Conservation (phyloP, 2,888 invertebrate genomes). For the Megaustenia siamemsis region DNA sequence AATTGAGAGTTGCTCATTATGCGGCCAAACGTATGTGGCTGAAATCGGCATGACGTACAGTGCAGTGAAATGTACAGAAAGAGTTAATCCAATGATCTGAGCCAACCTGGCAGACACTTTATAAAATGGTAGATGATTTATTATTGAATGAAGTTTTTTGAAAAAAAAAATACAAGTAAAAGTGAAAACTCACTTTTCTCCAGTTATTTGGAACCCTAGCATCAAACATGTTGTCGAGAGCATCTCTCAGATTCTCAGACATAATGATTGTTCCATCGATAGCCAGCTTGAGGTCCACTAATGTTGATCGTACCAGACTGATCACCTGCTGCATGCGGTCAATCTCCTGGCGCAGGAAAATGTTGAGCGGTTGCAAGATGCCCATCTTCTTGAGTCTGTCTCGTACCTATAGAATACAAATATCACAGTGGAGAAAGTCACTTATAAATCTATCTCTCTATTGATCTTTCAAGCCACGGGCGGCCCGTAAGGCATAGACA, state of each 20-base stretch:
- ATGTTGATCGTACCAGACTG: conserved; percentile 87
- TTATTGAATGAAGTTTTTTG: too few relatives aligned
- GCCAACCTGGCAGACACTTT: too few relatives aligned
- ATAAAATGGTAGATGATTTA: too few relatives aligned
- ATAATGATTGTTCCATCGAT: conserved; percentile 98
- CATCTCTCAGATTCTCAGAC: conserved; percentile 92
- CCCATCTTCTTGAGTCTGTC: conserved; percentile 95
- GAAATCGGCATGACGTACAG: too few relatives aligned
- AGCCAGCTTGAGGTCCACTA: conserved; percentile 93
- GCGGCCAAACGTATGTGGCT: too few relatives aligned
- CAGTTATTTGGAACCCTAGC: conserved; percentile 94
- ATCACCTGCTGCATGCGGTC: conserved; percentile 93
- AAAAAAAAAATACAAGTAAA: not conserved
- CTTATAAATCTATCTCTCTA: too few relatives aligned
- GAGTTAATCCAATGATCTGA: too few relatives aligned
- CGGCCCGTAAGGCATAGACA: too few relatives aligned
- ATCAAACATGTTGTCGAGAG: conserved; percentile 97
- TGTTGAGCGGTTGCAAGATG: conserved; percentile 95
- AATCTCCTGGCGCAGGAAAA: conserved; percentile 89
- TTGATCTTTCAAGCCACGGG: too few relatives aligned
- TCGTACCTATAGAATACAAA: conserved; percentile 81
- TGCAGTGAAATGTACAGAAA: too few relatives aligned
- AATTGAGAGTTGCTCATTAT: too few relatives aligned
- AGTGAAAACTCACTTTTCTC: conserved; percentile 88
- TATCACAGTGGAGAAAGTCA: too few relatives aligned